Conservation (phyloP, 2,797 vertebrate species). For the Sebastolobus altivelis region DNA sequence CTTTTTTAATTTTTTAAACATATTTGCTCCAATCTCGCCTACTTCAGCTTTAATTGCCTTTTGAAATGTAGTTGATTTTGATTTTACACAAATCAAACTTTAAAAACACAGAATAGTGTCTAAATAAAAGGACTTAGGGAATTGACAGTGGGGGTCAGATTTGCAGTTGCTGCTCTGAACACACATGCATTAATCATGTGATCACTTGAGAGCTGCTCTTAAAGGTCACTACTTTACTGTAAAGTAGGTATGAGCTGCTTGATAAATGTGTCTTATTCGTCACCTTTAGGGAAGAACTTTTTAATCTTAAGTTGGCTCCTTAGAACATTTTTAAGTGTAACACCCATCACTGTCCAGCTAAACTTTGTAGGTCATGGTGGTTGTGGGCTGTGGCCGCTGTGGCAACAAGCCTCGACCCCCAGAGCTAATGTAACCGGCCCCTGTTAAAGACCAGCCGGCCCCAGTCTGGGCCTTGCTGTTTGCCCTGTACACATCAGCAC, state of each 20-base stretch:
- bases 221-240: not conserved
- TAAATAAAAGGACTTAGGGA: not conserved
- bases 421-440: not conserved
- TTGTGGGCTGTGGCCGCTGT: not conserved
- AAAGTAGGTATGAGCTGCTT: not conserved
- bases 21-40: too few relatives aligned
- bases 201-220: not conserved
- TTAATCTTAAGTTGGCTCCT: not conserved
- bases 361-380: not conserved
- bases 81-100: not conserved
- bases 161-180: not conserved
- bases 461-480: not conserved
- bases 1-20: too few relatives aligned
- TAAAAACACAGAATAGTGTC: not conserved
- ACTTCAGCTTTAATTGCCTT: too few relatives aligned
- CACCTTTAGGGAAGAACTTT: not conserved
- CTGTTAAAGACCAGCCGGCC: not conserved
- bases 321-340: not conserved
- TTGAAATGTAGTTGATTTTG: not conserved
- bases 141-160: not conserved
- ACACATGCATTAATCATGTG: constrained; percentile 11
- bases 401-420: not conserved
- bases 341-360: not conserved
- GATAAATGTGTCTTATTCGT: not conserved
- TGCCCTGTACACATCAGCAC: not conserved